Conservation (phyloP, 2,888 invertebrate species). For the Anoplius nigerrimus region DNA sequence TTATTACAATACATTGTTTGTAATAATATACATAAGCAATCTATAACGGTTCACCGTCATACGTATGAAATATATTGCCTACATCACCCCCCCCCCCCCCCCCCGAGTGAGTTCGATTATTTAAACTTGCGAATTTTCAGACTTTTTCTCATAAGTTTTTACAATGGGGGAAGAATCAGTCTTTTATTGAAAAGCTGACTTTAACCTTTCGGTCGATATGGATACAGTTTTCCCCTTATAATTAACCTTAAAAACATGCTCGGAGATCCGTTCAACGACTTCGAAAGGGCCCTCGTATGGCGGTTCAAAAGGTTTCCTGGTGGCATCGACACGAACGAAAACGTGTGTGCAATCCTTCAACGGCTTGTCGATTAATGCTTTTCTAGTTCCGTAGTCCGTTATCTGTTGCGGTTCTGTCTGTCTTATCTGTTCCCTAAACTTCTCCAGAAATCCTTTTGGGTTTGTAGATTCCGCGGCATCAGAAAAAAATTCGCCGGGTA, state of each 20-base stretch:
- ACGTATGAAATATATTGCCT: too few species aligned
- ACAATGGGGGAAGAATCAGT: too few species aligned
- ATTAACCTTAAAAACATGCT: background rate
- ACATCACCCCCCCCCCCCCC: too few species aligned
- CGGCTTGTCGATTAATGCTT: background rate
- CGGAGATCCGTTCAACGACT: background rate
- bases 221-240: background rate
- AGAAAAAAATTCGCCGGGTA: background rate
- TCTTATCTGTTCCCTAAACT: background rate
- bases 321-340: background rate
- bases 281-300: background rate
- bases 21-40: too few species aligned
- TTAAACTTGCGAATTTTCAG: too few species aligned
- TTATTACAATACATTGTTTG: too few species aligned
- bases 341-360: background rate
- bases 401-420: background rate
- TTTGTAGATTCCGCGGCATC: background rate
- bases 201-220: background rate
- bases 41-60: too few species aligned
- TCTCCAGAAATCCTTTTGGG: background rate
- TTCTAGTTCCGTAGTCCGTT: background rate
- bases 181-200: too few species aligned
- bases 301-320: background rate
- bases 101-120: too few species aligned
- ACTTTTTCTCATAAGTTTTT: too few species aligned